A percentile compares a stretch with the other conserved stretches of the same genome.
phyloP scores from a whole-genome alignment of 2,113 vertebrate genomes.

The Melanotaenia duboulayi region DNA sequence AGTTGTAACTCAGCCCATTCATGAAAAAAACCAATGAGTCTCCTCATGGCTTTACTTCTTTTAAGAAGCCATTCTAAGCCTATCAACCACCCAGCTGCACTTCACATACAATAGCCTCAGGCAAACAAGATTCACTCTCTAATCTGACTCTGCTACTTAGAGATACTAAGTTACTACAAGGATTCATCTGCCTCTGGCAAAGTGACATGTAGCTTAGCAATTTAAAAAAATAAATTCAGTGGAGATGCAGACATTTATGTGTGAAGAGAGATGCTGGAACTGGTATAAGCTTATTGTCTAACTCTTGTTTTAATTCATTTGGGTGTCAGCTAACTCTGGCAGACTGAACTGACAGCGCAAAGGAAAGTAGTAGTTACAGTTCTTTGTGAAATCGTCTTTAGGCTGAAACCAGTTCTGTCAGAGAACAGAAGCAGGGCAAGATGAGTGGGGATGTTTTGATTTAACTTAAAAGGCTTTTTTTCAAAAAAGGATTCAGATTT shows the following conservation, averaged over 20 bases:
- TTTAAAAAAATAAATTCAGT: constrained; percentile 47
- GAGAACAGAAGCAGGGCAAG: constrained; percentile 36
- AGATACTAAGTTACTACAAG: constrained; percentile 57
- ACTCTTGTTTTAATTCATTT: constrained; percentile 34
- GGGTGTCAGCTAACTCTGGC: constrained; percentile 38
- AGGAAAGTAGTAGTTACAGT: constrained; percentile 4
- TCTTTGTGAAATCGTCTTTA: constrained; percentile 38
- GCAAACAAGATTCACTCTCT: constrained; percentile 44
- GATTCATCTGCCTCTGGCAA: constrained; percentile 35
- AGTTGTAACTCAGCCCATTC: constrained; percentile 27
- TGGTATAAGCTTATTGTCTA: constrained; percentile 30
- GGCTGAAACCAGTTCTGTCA: constrained; percentile 33
- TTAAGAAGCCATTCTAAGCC: constrained; percentile 57
- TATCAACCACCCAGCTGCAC: constrained; percentile 58
- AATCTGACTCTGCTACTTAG: constrained; percentile 47
- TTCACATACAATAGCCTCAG: constrained; percentile 51
- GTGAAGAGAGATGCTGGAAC: constrained; percentile 17
- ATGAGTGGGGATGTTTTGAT: constrained; percentile 36
- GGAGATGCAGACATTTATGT: constrained; percentile 18
- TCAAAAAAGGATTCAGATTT: neutral
- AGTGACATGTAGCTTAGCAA: constrained; percentile 45
- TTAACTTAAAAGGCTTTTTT: neutral
- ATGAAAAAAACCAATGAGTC: constrained; percentile 17
- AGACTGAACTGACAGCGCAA: constrained; percentile 19
- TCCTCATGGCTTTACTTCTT: constrained; percentile 40